phyloP scores from a whole-genome alignment of 2,888 invertebrate genomes.

The Agelastica alni region DNA sequence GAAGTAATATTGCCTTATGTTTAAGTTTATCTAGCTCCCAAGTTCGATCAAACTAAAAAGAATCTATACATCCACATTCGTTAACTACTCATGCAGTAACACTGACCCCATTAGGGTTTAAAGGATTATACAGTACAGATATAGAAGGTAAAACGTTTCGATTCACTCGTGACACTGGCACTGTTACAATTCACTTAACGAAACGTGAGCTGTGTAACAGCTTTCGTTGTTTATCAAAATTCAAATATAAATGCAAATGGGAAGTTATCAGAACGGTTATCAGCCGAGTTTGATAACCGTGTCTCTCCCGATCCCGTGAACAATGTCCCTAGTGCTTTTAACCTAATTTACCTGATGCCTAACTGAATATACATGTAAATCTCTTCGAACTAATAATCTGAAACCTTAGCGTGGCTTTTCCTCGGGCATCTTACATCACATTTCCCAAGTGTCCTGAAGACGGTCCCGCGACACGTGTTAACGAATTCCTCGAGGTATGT shows the following conservation, averaged over 20 bases:
- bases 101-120: background rate
- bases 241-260: conserved; percentile 54
- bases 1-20: too few relatives aligned
- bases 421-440: conserved; percentile 33
- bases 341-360: conserved; percentile 53
- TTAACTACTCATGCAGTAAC: background rate
- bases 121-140: background rate
- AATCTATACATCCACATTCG: too few relatives aligned
- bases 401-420: conserved; percentile 32
- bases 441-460: conserved; percentile 28
- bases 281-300: conserved; percentile 44
- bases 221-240: conserved; percentile 51
- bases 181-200: conserved; percentile 26
- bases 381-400: conserved; percentile 40
- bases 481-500: conserved; percentile 30
- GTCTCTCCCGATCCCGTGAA: conserved; percentile 46
- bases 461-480: conserved; percentile 37
- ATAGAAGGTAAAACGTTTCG: background rate
- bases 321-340: conserved; percentile 52
- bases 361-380: conserved; percentile 54
- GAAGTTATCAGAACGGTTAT: conserved; percentile 50
- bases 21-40: too few relatives aligned
- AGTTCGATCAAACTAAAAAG: too few relatives aligned
- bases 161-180: too few relatives aligned
- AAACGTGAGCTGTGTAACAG: conserved; percentile 41